These are phyloP conservation scores for Ceratina japonica DNA, from an alignment of 1,140 invertebrate species.

Conservation along the genomic window DNA sequence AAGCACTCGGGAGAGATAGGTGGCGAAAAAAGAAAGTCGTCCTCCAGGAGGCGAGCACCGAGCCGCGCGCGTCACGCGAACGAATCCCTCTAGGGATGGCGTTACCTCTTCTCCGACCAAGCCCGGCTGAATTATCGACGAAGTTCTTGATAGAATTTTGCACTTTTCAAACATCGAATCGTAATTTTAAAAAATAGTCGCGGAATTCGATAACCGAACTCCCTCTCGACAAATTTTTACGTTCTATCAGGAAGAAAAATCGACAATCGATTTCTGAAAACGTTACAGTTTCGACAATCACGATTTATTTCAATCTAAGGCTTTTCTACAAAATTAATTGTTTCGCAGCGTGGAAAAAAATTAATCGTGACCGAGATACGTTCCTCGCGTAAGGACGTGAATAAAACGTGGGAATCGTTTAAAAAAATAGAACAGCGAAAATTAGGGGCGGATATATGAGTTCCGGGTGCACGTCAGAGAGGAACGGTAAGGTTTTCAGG, in stretches of 20 bases:
- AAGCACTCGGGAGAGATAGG: slow-evolving; percentile 29
- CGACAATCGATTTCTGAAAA: too few relatives aligned
- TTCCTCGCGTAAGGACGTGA: background rate
- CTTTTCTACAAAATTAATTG: background rate
- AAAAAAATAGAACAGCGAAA: background rate
- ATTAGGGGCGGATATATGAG: background rate
- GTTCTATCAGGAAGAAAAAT: too few relatives aligned
- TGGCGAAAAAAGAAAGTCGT: slow-evolving; percentile 37
- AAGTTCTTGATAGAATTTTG: background rate
- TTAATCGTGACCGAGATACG: background rate
- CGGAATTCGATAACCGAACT: too few relatives aligned
- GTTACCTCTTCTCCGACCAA: background rate
- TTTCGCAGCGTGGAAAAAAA: background rate
- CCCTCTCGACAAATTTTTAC: too few relatives aligned
- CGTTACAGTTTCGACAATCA: too few relatives aligned
- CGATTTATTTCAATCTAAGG: too few relatives aligned
- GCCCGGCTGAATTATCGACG: background rate
- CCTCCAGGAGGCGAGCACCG: background rate
- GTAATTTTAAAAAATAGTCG: too few relatives aligned
- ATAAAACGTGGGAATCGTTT: background rate
- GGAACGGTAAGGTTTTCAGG: slow-evolving; percentile 1
- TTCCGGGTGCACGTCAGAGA: background rate
- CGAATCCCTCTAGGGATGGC: slow-evolving; percentile 13
- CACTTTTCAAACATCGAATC: too few relatives aligned
- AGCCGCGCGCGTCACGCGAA: slow-evolving; percentile 44